A percentile compares a stretch with the other conserved stretches of the same genome.
Evolutionary conservation across 2,888 invertebrate genomes (phyloP).

Genomic region (Cephalotes varians): DNA sequence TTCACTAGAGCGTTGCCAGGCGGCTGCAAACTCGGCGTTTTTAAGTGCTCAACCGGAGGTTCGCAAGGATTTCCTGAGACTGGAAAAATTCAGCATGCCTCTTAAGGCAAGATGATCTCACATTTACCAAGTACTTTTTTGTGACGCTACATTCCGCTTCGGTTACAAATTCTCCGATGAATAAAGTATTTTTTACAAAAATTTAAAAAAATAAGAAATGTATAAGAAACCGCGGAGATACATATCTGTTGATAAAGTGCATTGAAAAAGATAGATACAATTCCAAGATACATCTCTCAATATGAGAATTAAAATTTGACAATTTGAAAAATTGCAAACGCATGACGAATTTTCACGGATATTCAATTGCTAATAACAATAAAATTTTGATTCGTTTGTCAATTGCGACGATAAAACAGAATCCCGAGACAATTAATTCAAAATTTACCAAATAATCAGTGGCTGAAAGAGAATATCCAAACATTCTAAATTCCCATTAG

Average conservation of each 20-base stretch:
- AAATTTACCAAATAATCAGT: too few species aligned
- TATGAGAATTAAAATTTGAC: not conserved
- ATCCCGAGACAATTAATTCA: too few species aligned
- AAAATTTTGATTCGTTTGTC: not conserved
- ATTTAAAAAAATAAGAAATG: too few species aligned
- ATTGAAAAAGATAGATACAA: not conserved
- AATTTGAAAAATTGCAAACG: not conserved
- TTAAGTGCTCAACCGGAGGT: conserved; percentile 62
- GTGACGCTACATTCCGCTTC: not conserved
- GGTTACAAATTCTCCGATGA: not conserved
- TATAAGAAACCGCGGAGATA: not conserved
- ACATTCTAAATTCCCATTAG: too few species aligned
- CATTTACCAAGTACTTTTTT: not conserved
- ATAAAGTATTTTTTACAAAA: too few species aligned
- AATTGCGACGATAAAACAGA: not conserved
- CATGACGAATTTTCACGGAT: not conserved
- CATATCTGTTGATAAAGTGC: not conserved
- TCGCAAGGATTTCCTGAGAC: conserved; percentile 57
- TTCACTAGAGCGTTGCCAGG: conserved; percentile 77
- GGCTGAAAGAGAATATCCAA: too few species aligned
- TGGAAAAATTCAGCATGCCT: conserved; percentile 46
- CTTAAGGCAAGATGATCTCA: not conserved
- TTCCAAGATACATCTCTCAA: not conserved
- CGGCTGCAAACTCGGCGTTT: conserved; percentile 66
- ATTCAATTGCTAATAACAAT: not conserved